Evolutionary conservation across 2,888 invertebrate species (phyloP).

Genomic region (Leucozona laternaria): DNA sequence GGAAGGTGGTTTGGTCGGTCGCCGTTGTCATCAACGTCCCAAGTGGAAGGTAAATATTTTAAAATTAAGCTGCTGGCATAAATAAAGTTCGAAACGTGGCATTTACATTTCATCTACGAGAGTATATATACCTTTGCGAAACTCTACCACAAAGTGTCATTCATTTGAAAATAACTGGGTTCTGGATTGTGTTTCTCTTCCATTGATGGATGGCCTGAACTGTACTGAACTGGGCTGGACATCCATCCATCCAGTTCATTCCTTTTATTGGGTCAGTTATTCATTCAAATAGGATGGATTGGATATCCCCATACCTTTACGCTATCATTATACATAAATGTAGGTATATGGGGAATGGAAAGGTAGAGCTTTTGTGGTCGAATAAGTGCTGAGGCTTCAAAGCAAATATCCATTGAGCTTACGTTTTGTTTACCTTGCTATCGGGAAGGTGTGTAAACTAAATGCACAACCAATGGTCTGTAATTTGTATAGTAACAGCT

Average conservation of each 20-base stretch:
- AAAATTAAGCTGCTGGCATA: conserved; percentile 60
- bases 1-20: not conserved
- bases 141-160: conserved; percentile 63
- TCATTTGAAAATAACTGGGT: conserved; percentile 62
- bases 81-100: conserved; percentile 46
- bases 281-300: conserved; percentile 17
- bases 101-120: conserved; percentile 23
- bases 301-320: not conserved
- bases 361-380: conserved; percentile 2
- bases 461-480: conserved; percentile 60
- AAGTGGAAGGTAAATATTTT: conserved; percentile 73
- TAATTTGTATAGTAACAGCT: conserved; percentile 41
- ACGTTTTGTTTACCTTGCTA: conserved; percentile 60
- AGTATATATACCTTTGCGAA: conserved; percentile 25
- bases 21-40: conserved; percentile 6
- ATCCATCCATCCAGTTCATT: conserved; percentile 32
- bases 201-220: conserved; percentile 28
- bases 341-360: not conserved
- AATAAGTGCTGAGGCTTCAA: conserved; percentile 53
- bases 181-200: conserved; percentile 43
- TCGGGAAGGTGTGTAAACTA: conserved; percentile 70
- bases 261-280: conserved; percentile 45
- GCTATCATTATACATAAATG: not conserved
- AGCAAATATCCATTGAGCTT: conserved; percentile 61
- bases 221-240: conserved; percentile 15